phyloP scores from a whole-genome alignment of 2,797 vertebrate species.

The Lindbergichthys nudifrons region DNA sequence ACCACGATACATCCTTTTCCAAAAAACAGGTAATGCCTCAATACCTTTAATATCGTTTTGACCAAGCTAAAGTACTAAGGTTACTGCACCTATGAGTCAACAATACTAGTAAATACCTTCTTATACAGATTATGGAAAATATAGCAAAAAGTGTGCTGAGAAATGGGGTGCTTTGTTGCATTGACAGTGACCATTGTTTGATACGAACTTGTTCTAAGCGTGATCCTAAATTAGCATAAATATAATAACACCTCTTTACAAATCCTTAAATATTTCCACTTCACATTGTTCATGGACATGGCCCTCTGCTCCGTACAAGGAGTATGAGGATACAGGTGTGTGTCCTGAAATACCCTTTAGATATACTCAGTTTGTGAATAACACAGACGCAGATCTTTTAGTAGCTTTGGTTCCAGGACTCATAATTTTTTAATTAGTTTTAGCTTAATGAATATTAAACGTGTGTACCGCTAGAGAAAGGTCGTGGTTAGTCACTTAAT shows the following conservation, averaged over 20 bases:
- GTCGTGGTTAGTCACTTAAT: constrained; percentile 33
- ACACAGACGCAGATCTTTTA: not conserved
- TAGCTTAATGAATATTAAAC: constrained; percentile 42
- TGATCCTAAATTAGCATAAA: not conserved
- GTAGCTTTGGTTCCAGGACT: not conserved
- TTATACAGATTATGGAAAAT: not conserved
- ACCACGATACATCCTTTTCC: no score
- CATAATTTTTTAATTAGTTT: constrained; percentile 31
- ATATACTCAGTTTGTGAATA: constrained; percentile 19
- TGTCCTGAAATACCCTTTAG: not conserved
- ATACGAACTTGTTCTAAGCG: not conserved
- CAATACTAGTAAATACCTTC: not conserved
- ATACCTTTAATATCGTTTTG: no score
- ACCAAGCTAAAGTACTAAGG: not conserved
- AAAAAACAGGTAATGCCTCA: no score
- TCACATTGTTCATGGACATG: not conserved
- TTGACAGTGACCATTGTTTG: not conserved
- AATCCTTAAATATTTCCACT: not conserved
- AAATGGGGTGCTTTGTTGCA: not conserved
- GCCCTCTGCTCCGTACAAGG: not conserved
- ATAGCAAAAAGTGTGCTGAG: not conserved
- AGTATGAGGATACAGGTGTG: not conserved
- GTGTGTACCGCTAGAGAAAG: constrained; percentile 5
- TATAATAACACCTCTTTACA: not conserved
- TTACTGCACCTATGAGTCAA: not conserved